Base-by-base conservation (phyloP, 2,797 vertebrate genomes). In the Rhabdomys pumilio region DNA sequence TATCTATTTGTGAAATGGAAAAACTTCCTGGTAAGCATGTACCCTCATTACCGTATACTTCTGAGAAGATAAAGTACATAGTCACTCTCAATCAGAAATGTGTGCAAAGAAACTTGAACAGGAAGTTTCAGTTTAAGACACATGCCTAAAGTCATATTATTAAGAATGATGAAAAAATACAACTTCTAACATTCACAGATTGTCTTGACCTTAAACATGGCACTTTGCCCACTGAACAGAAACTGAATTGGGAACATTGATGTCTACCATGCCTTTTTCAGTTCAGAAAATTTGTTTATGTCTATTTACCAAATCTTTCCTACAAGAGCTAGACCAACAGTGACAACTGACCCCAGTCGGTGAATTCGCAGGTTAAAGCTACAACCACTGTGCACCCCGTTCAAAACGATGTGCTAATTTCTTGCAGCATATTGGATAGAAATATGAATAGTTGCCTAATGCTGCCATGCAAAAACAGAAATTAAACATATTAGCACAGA, bases 1-100 rank as follows among this genome's bases (percentile, higher is more conserved):
- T 84, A 34, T 67, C 81, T 55, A 87, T 80, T 59, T 95, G 63
- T 82, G 77, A 77, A 93, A 93, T 82, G 9, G 61, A 0, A n/a
- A 67, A 73, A 73, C 41, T 91, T 10, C 31, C 29, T 65, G 50
- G 63, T 89, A 20, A 89, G 73, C 8, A 26, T 38, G 13, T 76
- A 47, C 0, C 34, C 22, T 41, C 81, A 94, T 77, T 9, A 75
- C 26, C 41, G 24, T 20, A 34, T 79, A 67, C 84, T 85, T 50
- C 92, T 86, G 15, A 79, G 24, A 57, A 61, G 34, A 67, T 41
- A 92, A 91, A 4, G 19, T 67, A 55, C 22, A 41, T 26, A n/a
- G 19, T 2, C 55, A 55, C 38, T 67, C 12, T 72, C 50, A 93
- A 63, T 73, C 19, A 67, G 77, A 79, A 63, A 22, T 55, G 59